Percentiles rank a stretch among this genome's conserved stretches.
These are phyloP conservation scores for Popillia japonica DNA, from an alignment of 1,140 invertebrate species.

Conservation along the genomic window DNA sequence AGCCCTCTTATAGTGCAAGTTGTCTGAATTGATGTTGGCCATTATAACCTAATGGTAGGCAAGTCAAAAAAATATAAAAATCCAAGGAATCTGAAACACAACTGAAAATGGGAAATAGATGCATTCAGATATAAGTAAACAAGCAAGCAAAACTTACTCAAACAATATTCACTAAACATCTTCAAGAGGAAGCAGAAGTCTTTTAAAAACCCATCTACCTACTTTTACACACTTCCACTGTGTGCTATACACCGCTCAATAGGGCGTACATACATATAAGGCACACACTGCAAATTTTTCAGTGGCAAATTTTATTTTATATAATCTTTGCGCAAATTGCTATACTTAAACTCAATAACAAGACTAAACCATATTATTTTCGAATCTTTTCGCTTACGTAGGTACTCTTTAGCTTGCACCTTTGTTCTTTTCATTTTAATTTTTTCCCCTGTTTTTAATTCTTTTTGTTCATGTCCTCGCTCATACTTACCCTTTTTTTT, in stretches of 20 bases:
- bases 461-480: neutral
- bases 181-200: neutral
- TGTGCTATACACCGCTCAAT: neutral
- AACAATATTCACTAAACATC: neutral
- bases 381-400: conserved; percentile 36
- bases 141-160: too few relatives aligned
- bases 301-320: conserved; percentile 46
- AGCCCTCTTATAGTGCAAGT: too few relatives aligned
- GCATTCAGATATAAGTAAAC: neutral
- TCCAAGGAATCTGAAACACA: too few relatives aligned
- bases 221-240: neutral
- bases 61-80: too few relatives aligned
- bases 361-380: conserved; percentile 43
- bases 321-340: conserved; percentile 43
- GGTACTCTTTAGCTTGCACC: neutral
- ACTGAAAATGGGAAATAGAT: neutral
- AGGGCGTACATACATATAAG: neutral
- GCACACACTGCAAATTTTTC: conserved; percentile 39
- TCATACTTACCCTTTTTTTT: neutral
- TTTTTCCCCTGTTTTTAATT: conserved; percentile 8
- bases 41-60: too few relatives aligned
- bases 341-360: conserved; percentile 43
- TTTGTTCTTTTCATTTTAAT: neutral
- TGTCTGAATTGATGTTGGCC: too few relatives aligned
- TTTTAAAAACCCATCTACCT: neutral